Evolutionary conservation across 2,113 vertebrate species (phyloP), one percentile per base, ranked within the genome.

Genomic region (Grallaria varia): DNA sequence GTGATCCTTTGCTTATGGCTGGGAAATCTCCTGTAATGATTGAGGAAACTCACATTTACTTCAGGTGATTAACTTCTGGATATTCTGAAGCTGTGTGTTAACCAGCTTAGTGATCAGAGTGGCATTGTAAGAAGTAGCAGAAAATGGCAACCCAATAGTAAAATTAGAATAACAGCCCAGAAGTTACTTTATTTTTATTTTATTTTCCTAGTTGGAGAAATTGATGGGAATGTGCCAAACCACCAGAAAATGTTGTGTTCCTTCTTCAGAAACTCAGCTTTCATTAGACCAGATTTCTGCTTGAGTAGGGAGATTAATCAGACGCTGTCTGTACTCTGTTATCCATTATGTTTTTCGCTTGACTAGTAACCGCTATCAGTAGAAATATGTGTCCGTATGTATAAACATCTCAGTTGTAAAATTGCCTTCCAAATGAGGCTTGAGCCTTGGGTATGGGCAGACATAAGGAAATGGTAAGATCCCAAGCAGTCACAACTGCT

Each of bases 271-370:
- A 89, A 58, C 23, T 87, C 60, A 22, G 49, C 23, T 84, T 87
- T 88, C 13, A 73, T 82, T 76, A 81, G 40, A 42, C 17, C 37
- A 62, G 45, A 69, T 76, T 92, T 82, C 68, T 25, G 66, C 37
- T 74, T 17, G n/a, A 81, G 31, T n/a, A 71, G 60, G 53, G 77
- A 79, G 74, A 64, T 91, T 64, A 81, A 84, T 91, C 56, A 56
- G 60, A 84, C 82, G 58, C 37, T 87, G 37, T 84, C 81, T 84
- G 2, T 78, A 33, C 64, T 93, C 60, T 75, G 76, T 89, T 91
- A 49, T 28, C 60, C 81, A 49, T 96, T 91, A 87, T 62, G 53
- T 8, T 84, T 83, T 92, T 78, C 82, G 44, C 89, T 89, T 94
- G 60, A 87, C 58, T 82, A 14, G 87, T 79, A 87, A 40, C 69